Evolutionary conservation across 2,888 invertebrate species (phyloP).

Genomic region (Tetropium fuscum): DNA sequence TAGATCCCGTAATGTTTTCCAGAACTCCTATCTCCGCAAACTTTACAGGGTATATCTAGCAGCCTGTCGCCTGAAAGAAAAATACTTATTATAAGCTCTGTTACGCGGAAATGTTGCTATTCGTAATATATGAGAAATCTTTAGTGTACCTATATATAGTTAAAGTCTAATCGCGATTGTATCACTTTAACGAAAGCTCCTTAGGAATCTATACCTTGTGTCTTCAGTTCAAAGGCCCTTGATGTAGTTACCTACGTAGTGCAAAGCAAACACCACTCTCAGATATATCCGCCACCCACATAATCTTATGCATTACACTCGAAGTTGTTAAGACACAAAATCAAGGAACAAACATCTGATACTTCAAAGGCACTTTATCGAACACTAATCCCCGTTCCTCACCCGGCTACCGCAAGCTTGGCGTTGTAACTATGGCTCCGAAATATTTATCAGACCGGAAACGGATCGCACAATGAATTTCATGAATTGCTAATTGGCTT

Average conservation of each 20-base stretch:
- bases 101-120: not conserved
- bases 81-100: no score
- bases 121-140: not conserved
- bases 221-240: no score
- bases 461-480: conserved; percentile 33
- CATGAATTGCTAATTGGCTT: conserved; percentile 41
- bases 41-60: conserved; percentile 98
- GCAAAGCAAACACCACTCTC: not conserved
- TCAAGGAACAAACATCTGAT: conserved; percentile 49
- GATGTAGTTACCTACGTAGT: no score
- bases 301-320: conserved; percentile 20
- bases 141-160: no score
- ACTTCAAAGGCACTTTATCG: conserved; percentile 40
- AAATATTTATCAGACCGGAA: conserved; percentile 32
- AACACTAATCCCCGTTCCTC: conserved; percentile 34
- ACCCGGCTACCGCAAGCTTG: conserved; percentile 15
- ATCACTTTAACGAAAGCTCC: no score
- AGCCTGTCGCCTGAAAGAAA: conserved; percentile 87
- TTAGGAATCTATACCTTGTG: no score
- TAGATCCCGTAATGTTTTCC: conserved; percentile 99
- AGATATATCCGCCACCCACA: not conserved
- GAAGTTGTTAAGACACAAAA: conserved; percentile 49
- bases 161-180: no score
- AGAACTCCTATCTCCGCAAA: conserved; percentile 98
- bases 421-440: conserved; percentile 24